Conservation (phyloP, 2,797 vertebrate genomes). For the Chelidonichthys spinosus region DNA sequence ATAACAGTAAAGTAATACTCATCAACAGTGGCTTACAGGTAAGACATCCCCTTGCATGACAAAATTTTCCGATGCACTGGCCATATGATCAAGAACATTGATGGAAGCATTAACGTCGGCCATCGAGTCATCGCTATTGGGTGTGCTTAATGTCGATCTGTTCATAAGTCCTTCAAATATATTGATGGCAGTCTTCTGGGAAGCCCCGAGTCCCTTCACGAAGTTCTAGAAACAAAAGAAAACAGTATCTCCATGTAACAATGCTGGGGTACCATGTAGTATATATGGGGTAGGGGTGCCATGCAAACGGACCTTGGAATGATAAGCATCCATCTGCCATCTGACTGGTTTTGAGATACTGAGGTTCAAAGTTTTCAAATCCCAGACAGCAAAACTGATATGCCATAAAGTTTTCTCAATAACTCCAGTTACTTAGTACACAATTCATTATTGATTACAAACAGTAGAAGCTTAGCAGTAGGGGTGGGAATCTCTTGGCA, state of each 20-base stretch:
- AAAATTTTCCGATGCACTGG: background rate
- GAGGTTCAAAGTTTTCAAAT: background rate
- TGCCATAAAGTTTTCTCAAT: background rate
- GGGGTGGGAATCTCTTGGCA: too few species aligned
- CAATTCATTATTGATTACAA: background rate
- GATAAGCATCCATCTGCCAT: background rate
- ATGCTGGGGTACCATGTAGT: too few species aligned
- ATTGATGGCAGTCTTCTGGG: constrained; percentile 28
- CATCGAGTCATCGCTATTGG: background rate
- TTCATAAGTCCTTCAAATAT: constrained; percentile 79
- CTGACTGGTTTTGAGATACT: background rate
- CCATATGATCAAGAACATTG: constrained; percentile 67
- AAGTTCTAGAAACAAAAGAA: constrained; percentile 69
- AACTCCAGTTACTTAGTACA: background rate
- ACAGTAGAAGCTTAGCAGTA: too few species aligned
- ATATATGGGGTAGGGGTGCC: too few species aligned
- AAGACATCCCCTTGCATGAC: constrained; percentile 47
- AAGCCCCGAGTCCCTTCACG: constrained; percentile 73
- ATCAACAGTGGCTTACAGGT: constrained; percentile 59
- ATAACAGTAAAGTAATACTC: constrained; percentile 1
- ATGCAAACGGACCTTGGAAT: background rate
- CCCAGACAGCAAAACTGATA: background rate
- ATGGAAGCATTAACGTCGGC: constrained; percentile 73
- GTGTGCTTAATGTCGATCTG: background rate
- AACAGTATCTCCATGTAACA: background rate